Evolutionary conservation across 2,888 invertebrate genomes (phyloP).

Genomic region (Eucriotettix oculatus): DNA sequence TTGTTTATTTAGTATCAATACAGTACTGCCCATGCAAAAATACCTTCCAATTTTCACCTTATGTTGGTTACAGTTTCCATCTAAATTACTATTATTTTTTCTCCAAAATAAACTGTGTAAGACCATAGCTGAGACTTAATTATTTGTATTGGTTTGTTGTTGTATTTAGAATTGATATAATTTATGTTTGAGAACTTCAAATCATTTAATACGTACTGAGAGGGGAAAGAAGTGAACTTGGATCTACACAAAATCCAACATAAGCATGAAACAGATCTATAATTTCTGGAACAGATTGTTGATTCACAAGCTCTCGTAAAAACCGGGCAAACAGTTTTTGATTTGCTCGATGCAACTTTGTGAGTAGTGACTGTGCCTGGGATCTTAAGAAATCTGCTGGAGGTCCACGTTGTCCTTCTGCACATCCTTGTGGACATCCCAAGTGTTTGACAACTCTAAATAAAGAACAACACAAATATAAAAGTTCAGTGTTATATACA

Average conservation of each 20-base stretch:
- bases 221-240: conserved; percentile 67
- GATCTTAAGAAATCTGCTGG: conserved; percentile 82
- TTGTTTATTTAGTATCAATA: too few species aligned
- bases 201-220: conserved; percentile 57
- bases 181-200: too few species aligned
- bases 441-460: conserved; percentile 67
- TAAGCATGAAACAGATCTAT: conserved; percentile 91
- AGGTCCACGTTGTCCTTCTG: conserved; percentile 67
- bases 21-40: too few species aligned
- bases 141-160: too few species aligned
- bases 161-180: too few species aligned
- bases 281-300: conserved; percentile 61
- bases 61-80: too few species aligned
- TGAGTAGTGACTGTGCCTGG: conserved; percentile 65
- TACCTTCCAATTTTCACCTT: too few species aligned
- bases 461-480: background rate
- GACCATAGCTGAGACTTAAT: too few species aligned
- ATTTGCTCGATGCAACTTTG: conserved; percentile 54
- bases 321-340: conserved; percentile 45
- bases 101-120: too few species aligned
- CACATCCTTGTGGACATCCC: conserved; percentile 90
- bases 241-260: conserved; percentile 90
- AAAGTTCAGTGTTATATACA: too few species aligned
- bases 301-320: conserved; percentile 57
- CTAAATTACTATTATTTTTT: too few species aligned